phyloP scores from a whole-genome alignment of 2,888 invertebrate genomes.

The Bellardia bayeri region DNA sequence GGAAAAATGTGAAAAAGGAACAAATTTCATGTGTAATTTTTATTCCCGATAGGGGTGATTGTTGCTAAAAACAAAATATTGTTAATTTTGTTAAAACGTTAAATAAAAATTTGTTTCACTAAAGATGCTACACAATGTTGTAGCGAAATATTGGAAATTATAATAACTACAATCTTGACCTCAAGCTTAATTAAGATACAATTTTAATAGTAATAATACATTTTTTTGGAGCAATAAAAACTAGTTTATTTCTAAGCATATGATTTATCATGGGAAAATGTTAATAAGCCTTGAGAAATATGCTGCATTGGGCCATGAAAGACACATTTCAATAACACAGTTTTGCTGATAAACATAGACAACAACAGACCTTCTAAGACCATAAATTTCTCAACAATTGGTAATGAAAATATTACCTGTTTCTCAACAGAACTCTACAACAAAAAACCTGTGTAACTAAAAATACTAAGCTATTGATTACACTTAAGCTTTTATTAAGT shows the following conservation, averaged over 20 bases:
- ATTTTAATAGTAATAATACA: too few relatives aligned
- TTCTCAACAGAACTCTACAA: neutral
- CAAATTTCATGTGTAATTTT: too few relatives aligned
- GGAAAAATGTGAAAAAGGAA: too few relatives aligned
- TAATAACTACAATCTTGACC: too few relatives aligned
- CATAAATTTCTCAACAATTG: conserved; percentile 43
- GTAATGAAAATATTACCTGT: conserved; percentile 48
- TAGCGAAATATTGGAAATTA: too few relatives aligned
- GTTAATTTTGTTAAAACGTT: too few relatives aligned
- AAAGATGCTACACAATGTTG: too few relatives aligned
- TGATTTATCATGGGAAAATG: neutral
- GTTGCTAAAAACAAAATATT: too few relatives aligned
- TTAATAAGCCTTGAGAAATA: conserved; percentile 18
- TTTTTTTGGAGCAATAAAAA: too few relatives aligned
- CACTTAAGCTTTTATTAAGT: neutral
- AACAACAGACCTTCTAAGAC: conserved; percentile 28
- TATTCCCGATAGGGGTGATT: too few relatives aligned
- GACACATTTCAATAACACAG: neutral
- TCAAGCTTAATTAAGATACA: too few relatives aligned
- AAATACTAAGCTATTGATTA: neutral
- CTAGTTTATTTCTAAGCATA: neutral
- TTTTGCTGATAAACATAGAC: neutral
- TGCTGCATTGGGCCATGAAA: neutral
- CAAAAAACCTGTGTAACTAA: neutral
- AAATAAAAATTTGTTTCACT: too few relatives aligned